Conservation (phyloP, 2,113 vertebrate genomes). For the Peromyscus californicus region DNA sequence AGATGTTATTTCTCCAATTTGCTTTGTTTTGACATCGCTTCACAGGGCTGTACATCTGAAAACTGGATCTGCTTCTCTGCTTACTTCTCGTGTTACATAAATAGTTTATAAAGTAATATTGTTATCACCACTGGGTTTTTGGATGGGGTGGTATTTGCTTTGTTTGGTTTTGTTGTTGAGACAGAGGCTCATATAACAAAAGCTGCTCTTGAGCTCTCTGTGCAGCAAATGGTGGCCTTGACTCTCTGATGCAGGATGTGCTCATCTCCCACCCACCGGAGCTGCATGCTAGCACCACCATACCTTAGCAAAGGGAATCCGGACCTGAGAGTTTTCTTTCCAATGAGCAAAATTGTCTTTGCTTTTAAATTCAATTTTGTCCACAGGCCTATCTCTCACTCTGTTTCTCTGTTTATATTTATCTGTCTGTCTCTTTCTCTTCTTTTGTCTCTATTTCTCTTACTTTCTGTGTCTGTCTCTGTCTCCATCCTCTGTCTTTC, state of each 20-base stretch:
- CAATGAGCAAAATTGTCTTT: neutral
- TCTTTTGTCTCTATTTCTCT: too few species aligned
- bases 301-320: neutral
- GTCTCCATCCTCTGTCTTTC: neutral
- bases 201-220: neutral
- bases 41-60: neutral
- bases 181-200: too few species aligned
- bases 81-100: neutral
- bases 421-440: neutral
- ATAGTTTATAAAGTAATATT: neutral
- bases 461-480: too few species aligned
- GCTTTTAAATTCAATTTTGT: neutral
- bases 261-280: neutral
- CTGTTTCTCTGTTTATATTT: neutral
- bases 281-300: too few species aligned
- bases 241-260: accelerated
- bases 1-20: neutral
- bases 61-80: neutral
- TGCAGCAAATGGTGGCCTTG: neutral
- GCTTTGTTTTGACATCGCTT: neutral
- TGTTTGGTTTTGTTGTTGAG: neutral
- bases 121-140: neutral
- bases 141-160: neutral
- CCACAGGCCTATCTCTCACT: neutral
- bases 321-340: neutral